Base-by-base conservation (phyloP, 2,113 vertebrate species). In the Isurus oxyrinchus region DNA sequence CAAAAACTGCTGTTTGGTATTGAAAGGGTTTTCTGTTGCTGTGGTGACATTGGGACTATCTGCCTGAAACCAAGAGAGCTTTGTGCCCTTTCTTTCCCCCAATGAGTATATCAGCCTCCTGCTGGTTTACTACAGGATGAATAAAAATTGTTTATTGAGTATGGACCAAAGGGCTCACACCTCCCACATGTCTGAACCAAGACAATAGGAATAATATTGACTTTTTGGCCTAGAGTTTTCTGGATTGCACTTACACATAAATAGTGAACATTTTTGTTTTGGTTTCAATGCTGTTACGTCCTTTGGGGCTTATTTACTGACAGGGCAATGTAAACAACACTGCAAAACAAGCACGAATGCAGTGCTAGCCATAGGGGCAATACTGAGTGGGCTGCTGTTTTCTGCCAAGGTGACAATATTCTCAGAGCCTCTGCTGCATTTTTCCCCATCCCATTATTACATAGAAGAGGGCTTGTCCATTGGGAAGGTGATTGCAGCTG, bases 61-160 rank as follows among this genome's bases (percentile, higher is more conserved):
- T 97, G 97, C 96, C 97, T 96, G 96, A 97, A 98, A 98, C 98
- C 98, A 98, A 98, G 97, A 97, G 72, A 53, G 97, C 97, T 97
- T 98, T 98, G 98, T 98, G 97, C 97, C 98, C 96, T 97, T 97
- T 97, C 97, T 97, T 97, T 97, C 96, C 97, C 97, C 96, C 97
- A 97, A 95, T 97, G 96, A 97, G 96, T 97, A 97, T 97, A 96
- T 96, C 96, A 96, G 96, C 79, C 96, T 96, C 97, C 97, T 97
- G 96, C 97, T 97, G 96, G 27, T 86, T 49, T 96, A 96, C 95
- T 63, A 63, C 88, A 96, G 96, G 91, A 97, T 91, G 76, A 96
- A 57, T 87, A 94, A 86, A 96, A 0, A 49, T 96, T 96, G 69
- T 35, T 95, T 67, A 95, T 95, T 69, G 66, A 95, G 66, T 69